Evolutionary conservation across 2,888 invertebrate species (phyloP).

Genomic region (Acleris holmiana): DNA sequence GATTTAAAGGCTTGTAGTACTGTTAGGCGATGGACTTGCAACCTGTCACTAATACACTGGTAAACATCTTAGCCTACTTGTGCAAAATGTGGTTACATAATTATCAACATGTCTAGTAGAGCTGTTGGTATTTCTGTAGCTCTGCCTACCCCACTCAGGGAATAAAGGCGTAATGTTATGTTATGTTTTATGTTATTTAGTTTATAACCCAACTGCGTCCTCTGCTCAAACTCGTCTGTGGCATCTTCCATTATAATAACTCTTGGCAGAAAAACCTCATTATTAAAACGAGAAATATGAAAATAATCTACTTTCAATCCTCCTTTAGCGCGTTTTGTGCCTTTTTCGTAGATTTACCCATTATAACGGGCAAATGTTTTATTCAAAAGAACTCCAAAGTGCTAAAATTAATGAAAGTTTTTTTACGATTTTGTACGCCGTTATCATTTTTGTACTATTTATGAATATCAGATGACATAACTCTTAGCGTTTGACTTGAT

Average conservation of each 20-base stretch:
- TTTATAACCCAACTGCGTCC: background rate
- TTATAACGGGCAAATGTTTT: slow-evolving; percentile 33
- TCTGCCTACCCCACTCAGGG: too few relatives aligned
- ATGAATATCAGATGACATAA: too few relatives aligned
- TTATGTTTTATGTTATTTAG: too few relatives aligned
- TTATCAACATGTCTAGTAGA: too few relatives aligned
- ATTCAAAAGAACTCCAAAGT: slow-evolving; percentile 29
- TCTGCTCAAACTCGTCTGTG: slow-evolving; percentile 9
- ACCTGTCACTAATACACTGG: too few relatives aligned
- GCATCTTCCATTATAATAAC: slow-evolving; percentile 29
- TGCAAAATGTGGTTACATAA: too few relatives aligned
- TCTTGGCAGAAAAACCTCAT: slow-evolving; percentile 34
- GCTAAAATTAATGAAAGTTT: slow-evolving; percentile 22
- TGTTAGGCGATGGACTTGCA: too few relatives aligned
- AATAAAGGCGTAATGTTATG: too few relatives aligned
- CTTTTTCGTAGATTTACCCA: slow-evolving; percentile 31
- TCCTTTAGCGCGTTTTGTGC: slow-evolving; percentile 28
- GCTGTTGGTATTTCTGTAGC: too few relatives aligned
- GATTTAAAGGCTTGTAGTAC: too few relatives aligned
- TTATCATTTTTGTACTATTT: background rate
- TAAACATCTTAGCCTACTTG: too few relatives aligned
- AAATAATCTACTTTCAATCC: slow-evolving; percentile 35
- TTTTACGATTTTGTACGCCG: background rate
- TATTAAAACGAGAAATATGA: slow-evolving; percentile 35
- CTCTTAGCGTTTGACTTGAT: too few relatives aligned